Percentiles rank a stretch among this genome's conserved stretches.
Evolutionary conservation across 2,888 invertebrate species (phyloP).

Genomic region (Plagiodera versicolora): DNA sequence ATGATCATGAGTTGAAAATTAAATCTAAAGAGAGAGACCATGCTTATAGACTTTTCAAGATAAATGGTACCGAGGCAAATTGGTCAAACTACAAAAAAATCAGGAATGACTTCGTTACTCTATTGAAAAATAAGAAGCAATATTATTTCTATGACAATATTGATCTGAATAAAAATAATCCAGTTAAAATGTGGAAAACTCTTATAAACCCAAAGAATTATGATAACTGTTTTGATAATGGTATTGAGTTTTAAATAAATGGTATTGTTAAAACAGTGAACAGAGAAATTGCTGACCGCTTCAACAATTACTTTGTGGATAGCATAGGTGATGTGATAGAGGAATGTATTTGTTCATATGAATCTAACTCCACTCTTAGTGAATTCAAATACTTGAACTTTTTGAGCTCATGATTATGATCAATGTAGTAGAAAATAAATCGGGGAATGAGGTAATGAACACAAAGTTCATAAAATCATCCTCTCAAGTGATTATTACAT

Average conservation of each 20-base stretch:
- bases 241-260: not conserved
- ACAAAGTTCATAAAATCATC: not conserved
- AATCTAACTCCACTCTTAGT: not conserved
- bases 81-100: too few species aligned
- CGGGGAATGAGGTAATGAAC: not conserved
- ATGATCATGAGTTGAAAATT: too few species aligned
- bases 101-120: too few species aligned
- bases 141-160: too few species aligned
- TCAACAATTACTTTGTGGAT: conserved; percentile 1
- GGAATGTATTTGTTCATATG: not conserved
- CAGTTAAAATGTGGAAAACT: too few species aligned
- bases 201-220: too few species aligned
- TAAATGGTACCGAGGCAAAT: too few species aligned
- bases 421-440: not conserved
- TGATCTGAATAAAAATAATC: too few species aligned
- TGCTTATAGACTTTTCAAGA: too few species aligned
- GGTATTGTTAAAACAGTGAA: not conserved
- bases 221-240: too few species aligned
- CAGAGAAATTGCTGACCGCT: not conserved
- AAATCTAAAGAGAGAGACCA: too few species aligned
- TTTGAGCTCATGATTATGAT: not conserved
- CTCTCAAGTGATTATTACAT: not conserved
- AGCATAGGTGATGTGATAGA: conserved; percentile 3
- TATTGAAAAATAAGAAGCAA: too few species aligned
- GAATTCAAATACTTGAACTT: not conserved